Evolutionary conservation across 2,797 vertebrate genomes (phyloP).

Genomic region (Selene dorsalis): DNA sequence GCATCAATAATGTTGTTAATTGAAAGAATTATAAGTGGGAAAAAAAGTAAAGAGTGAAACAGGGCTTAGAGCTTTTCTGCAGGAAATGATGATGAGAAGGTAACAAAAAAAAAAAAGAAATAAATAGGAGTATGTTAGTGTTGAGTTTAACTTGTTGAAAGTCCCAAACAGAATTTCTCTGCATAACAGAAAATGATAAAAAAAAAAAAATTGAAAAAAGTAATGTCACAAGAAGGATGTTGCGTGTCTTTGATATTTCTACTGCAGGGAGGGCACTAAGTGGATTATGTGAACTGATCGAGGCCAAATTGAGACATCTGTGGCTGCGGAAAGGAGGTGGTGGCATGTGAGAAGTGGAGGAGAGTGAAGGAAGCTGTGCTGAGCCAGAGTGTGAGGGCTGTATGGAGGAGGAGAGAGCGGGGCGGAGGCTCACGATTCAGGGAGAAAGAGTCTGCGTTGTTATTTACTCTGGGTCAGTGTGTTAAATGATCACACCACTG

Average conservation of each 20-base stretch:
- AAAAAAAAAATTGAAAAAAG: background rate
- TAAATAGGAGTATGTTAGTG: background rate
- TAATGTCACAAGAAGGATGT: background rate
- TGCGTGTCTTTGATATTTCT: background rate
- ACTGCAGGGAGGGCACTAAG: background rate
- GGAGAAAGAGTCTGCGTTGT: conserved; percentile 16
- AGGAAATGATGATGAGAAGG: background rate
- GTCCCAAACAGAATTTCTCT: background rate
- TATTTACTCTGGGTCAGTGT: background rate
- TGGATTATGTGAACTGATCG: background rate
- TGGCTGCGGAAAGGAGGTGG: conserved; percentile 33
- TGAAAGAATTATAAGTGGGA: conserved; percentile 5
- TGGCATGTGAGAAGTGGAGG: conserved; percentile 49
- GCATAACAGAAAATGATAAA: background rate
- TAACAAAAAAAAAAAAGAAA: background rate
- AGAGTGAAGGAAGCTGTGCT: conserved; percentile 57
- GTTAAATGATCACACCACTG: background rate
- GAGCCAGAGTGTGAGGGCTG: conserved; percentile 59
- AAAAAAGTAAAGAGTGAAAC: conserved; percentile 19
- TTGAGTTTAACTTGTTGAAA: background rate
- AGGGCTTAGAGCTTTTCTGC: background rate
- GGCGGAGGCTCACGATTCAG: conserved; percentile 42
- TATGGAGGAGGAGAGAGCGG: conserved; percentile 52
- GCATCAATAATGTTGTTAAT: conserved; percentile 32
- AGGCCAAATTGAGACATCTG: conserved; percentile 7